Evolutionary conservation across 2,888 invertebrate genomes (phyloP).

Genomic region (Caenorhabditis panamensis): DNA sequence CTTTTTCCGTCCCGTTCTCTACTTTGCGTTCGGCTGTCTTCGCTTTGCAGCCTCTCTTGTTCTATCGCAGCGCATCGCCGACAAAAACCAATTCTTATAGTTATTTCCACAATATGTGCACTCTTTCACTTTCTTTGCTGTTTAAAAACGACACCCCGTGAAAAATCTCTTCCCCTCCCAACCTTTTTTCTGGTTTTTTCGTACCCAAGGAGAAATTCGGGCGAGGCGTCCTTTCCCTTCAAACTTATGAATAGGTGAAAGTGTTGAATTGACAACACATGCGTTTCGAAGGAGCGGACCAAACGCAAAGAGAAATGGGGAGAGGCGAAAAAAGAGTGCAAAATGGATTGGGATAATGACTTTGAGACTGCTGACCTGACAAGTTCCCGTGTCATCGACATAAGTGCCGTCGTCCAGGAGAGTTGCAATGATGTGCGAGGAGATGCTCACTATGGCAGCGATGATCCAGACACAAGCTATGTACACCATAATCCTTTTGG

Average conservation of each 20-base stretch:
- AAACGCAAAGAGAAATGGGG: not conserved
- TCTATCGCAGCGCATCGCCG: conserved; percentile 31
- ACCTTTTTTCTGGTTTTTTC: not conserved
- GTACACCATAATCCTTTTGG: conserved; percentile 89
- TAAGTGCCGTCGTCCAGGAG: conserved; percentile 62
- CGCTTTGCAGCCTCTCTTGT: conserved; percentile 33
- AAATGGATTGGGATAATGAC: conserved; percentile 48
- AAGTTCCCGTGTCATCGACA: conserved; percentile 54
- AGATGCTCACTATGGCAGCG: conserved; percentile 93
- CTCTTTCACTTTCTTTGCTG: conserved; percentile 33
- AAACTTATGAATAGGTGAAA: conserved; percentile 61
- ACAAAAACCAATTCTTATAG: conserved; percentile 58
- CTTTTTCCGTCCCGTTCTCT: conserved; percentile 8
- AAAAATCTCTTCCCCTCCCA: conserved; percentile 19
- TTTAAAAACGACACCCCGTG: conserved; percentile 45
- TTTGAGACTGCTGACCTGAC: conserved; percentile 63
- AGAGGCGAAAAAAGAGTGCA: conserved; percentile 18
- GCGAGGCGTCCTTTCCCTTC: conserved; percentile 6
- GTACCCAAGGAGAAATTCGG: conserved; percentile 28
- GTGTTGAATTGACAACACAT: conserved; percentile 61
- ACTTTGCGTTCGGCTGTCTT: conserved; percentile 15
- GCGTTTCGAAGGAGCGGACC: conserved; percentile 17
- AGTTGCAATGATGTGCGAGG: conserved; percentile 88
- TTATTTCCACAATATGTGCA: conserved; percentile 59
- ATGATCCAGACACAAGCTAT: conserved; percentile 94